Evolutionary conservation across 2,888 invertebrate species (phyloP).

Genomic region (Agrotis exclamationis): DNA sequence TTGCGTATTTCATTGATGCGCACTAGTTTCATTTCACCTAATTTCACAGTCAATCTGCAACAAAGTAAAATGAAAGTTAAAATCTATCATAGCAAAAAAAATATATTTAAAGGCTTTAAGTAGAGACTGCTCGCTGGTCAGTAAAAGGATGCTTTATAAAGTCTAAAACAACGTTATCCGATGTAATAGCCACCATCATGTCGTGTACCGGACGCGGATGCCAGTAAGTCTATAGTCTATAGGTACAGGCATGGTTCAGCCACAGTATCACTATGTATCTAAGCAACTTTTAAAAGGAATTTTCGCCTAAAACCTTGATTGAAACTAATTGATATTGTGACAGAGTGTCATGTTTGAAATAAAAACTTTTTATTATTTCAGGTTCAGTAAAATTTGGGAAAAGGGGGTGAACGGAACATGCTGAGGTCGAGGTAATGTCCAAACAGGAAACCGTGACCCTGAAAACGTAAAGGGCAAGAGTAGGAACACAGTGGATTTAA

Average conservation of each 20-base stretch:
- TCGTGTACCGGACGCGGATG: conserved; percentile 19
- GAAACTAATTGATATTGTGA: too few relatives aligned
- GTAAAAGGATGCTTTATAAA: background rate
- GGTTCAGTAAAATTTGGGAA: too few relatives aligned
- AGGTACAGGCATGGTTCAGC: background rate
- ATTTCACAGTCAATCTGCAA: conserved; percentile 23
- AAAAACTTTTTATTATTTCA: background rate
- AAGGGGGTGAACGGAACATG: too few relatives aligned
- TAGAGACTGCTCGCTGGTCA: background rate
- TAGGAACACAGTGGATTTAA: too few relatives aligned
- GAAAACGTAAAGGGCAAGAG: too few relatives aligned
- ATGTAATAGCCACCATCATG: conserved; percentile 21
- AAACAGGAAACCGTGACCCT: too few relatives aligned
- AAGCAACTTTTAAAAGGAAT: background rate
- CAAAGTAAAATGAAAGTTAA: background rate
- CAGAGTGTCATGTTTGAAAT: background rate
- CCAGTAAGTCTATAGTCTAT: background rate
- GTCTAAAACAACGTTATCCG: background rate
- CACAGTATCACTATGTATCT: background rate
- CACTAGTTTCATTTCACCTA: background rate
- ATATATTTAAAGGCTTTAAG: background rate
- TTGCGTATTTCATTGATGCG: background rate
- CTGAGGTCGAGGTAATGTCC: too few relatives aligned
- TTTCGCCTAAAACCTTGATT: background rate
- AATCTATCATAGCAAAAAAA: background rate